Evolutionary conservation across 2,888 invertebrate species (phyloP), one percentile per base, ranked within the genome.

Genomic region (Lasioglossum oenotherae): DNA sequence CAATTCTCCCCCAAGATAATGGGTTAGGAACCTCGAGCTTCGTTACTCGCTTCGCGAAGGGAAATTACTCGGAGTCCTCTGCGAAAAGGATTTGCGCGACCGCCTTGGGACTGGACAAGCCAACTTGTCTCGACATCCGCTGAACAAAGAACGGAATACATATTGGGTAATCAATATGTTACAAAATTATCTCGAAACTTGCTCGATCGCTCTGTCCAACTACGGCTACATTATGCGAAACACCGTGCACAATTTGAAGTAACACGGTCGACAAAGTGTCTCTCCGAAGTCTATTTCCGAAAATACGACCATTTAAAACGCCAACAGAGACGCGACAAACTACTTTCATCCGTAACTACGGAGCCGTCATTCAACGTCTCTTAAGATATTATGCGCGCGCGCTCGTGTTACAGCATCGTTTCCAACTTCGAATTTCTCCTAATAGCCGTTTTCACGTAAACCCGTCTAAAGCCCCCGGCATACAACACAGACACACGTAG

Each of bases 381-480:
- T 2, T 0, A 27, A 41, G 44, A 10, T 41, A 41, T 75, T 60
- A 19, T 5, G 49, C n/a, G n/a, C 60, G n/a, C 60, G 14, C 27
- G 35, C 27, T 78, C 64, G 49, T 23, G 31, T 84, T 27, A 74
- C n/a, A 71, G 1, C 16, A 19, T 19, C 69, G 38, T 41, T 64
- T 53, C 41, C 60, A 72, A 14, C 38, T 53, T 64, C 74, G 72
- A 46, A 46, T 46, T 35, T 49, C 57, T 64, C 72, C 69, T 84
- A 79, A 78, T 64, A 44, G 38, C 78, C 14, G 73, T 72, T 84
- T 79, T 67, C 75, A 75, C 72, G 72, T 67, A 78, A 67, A 31
- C 46, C 19, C 44, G 64, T 80, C 60, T 6, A 35, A 38, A 72
- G 78, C 57, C 27, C 60, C 60, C 60, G 10, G 19, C 27, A 16